Conservation (phyloP, 2,113 vertebrate species). For the Lophochroa leadbeateri region DNA sequence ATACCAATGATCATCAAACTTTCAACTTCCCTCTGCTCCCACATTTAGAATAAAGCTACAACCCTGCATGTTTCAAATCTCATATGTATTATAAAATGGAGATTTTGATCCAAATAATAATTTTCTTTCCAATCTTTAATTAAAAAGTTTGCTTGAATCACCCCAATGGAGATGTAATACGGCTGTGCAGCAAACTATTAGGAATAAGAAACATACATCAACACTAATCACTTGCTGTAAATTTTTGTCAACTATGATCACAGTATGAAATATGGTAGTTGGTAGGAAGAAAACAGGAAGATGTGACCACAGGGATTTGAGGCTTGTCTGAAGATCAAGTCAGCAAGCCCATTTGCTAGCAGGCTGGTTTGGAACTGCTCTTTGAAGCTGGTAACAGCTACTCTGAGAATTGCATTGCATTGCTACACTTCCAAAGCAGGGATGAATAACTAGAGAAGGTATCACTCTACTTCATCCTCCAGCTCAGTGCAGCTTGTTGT, state of each 20-base stretch:
- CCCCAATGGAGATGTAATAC: not conserved
- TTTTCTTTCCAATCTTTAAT: not conserved
- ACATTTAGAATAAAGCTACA: not conserved
- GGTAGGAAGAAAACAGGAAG: not conserved
- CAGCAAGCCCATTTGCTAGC: not conserved
- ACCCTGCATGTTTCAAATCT: not conserved
- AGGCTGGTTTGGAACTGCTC: not conserved
- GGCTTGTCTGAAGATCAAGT: not conserved
- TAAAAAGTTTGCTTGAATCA: not conserved
- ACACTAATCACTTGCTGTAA: not conserved
- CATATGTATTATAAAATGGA: not conserved
- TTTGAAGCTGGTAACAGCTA: not conserved
- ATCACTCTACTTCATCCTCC: rapidly evolving
- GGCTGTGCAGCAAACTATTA: not conserved
- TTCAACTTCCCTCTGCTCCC: not conserved
- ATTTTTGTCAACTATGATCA: not conserved
- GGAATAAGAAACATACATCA: not conserved
- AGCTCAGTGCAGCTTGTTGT: rapidly evolving
- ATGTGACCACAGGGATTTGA: not conserved
- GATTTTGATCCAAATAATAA: not conserved
- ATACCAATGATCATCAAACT: not conserved
- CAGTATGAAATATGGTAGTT: not conserved
- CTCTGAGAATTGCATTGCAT: not conserved
- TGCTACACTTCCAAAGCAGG: not conserved
- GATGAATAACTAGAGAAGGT: rapidly evolving